Percentiles rank a stretch among this genome's conserved stretches.
Conservation (phyloP, 2,113 vertebrate species). For the Speoplatyrhinus poulsoni region DNA sequence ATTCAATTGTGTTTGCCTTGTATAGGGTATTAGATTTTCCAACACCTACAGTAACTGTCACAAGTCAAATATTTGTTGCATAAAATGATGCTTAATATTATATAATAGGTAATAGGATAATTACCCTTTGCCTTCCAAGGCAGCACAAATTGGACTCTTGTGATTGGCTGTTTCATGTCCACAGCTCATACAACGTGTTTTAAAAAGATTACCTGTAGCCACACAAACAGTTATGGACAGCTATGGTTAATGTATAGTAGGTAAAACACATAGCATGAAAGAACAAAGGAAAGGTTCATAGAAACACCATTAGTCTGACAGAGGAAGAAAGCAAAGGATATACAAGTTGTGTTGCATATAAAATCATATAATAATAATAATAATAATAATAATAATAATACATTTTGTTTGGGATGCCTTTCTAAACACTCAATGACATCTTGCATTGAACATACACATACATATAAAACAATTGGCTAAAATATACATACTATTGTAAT, state of each 20-base stretch:
- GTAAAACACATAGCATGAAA: not conserved
- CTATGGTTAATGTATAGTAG: not conserved
- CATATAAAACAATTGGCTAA: too few relatives aligned
- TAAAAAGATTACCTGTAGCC: constrained; percentile 91
- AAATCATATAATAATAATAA: too few relatives aligned
- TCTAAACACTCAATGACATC: too few relatives aligned
- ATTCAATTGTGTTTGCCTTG: too few relatives aligned
- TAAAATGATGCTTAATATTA: not conserved
- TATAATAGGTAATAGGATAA: not conserved
- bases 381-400: too few relatives aligned
- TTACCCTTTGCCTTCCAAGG: constrained; percentile 85
- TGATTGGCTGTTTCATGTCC: constrained; percentile 83
- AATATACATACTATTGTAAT: too few relatives aligned
- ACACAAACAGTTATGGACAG: not conserved
- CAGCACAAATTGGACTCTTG: constrained; percentile 89
- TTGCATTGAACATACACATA: too few relatives aligned
- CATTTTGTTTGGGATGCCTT: too few relatives aligned
- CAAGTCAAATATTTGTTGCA: not conserved
- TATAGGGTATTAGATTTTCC: too few relatives aligned
- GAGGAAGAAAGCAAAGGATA: not conserved
- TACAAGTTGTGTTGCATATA: too few relatives aligned
- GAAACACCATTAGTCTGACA: not conserved
- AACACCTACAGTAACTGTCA: not conserved
- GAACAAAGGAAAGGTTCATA: not conserved
- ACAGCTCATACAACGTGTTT: constrained; percentile 90